A percentile compares a stretch with the other conserved stretches of the same genome.
Evolutionary conservation across 2,113 vertebrate genomes (phyloP).

Genomic region (Ptyas mucosa): DNA sequence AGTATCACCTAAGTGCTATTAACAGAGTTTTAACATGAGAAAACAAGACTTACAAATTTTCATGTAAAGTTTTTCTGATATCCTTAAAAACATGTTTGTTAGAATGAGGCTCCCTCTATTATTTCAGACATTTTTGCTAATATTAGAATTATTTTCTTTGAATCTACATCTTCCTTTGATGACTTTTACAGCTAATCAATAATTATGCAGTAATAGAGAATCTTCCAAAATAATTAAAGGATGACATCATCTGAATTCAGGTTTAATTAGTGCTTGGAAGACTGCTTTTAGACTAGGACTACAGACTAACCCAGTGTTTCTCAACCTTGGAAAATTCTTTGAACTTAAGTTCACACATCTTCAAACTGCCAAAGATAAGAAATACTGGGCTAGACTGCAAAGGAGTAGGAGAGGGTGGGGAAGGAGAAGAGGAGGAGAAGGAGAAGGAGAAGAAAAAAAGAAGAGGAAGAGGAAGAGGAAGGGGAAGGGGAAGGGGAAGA

Average conservation of each 20-base stretch:
- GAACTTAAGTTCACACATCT: background rate
- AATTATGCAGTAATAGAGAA: slow-evolving; percentile 4
- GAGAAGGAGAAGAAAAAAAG: too few species aligned
- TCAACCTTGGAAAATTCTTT: background rate
- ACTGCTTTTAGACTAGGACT: background rate
- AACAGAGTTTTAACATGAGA: slow-evolving; percentile 24
- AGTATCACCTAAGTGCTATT: slow-evolving; percentile 21
- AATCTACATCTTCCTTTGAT: background rate
- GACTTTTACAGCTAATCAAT: background rate
- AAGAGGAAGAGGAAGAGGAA: too few species aligned
- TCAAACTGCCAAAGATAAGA: background rate
- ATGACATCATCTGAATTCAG: background rate
- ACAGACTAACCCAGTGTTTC: background rate
- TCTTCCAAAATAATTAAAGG: background rate
- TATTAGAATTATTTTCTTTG: slow-evolving; percentile 5
- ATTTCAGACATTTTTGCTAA: slow-evolving; percentile 17
- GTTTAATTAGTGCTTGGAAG: background rate
- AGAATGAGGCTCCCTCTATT: slow-evolving; percentile 26
- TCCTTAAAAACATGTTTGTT: slow-evolving; percentile 22
- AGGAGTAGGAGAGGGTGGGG: too few species aligned
- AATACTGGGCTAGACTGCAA: background rate
- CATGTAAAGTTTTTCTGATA: slow-evolving; percentile 31
- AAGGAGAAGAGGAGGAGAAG: too few species aligned
- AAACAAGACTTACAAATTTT: slow-evolving; percentile 28
- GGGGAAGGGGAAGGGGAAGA: too few species aligned